Percentiles rank a stretch among this genome's conserved stretches.
Conservation (phyloP, 2,888 invertebrate species). For the Agrilus biguttatus region DNA sequence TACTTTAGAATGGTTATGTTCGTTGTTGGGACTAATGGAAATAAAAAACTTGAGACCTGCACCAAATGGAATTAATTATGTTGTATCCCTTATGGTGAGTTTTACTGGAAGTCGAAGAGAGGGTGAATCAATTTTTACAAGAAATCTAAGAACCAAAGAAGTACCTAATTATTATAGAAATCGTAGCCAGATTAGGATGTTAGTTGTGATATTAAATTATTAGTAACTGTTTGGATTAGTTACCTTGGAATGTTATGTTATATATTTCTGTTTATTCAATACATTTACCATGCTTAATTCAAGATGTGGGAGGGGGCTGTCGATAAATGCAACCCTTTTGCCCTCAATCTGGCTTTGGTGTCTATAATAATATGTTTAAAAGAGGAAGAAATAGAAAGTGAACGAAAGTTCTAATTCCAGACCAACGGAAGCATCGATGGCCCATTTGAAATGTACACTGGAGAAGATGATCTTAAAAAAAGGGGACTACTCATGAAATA, state of each 20-base stretch:
- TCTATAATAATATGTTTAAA: too few relatives aligned
- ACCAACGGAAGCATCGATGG: slow-evolving; percentile 38
- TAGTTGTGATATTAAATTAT: too few relatives aligned
- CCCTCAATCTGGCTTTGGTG: neutral
- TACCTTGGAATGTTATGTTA: too few relatives aligned
- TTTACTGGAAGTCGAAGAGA: neutral
- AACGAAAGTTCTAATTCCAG: slow-evolving; percentile 23
- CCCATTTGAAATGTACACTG: slow-evolving; percentile 40
- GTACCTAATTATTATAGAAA: neutral
- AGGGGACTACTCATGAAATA: slow-evolving; percentile 37
- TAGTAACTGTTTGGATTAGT: too few relatives aligned
- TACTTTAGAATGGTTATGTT: neutral
- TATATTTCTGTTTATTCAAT: too few relatives aligned
- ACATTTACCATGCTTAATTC: too few relatives aligned
- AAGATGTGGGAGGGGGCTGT: too few relatives aligned
- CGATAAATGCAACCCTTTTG: too few relatives aligned
- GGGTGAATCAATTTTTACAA: too few relatives aligned
- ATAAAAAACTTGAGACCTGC: too few relatives aligned
- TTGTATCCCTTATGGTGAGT: neutral
- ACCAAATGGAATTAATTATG: too few relatives aligned
- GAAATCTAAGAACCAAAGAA: neutral
- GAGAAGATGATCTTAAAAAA: slow-evolving; percentile 30
- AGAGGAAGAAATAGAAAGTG: neutral
- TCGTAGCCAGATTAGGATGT: too few relatives aligned
- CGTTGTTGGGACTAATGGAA: neutral